Percentiles rank a stretch among this genome's conserved stretches.
These are phyloP conservation scores for Lingula anatina DNA, from an alignment of 2,888 invertebrate species.

Conservation along the genomic window DNA sequence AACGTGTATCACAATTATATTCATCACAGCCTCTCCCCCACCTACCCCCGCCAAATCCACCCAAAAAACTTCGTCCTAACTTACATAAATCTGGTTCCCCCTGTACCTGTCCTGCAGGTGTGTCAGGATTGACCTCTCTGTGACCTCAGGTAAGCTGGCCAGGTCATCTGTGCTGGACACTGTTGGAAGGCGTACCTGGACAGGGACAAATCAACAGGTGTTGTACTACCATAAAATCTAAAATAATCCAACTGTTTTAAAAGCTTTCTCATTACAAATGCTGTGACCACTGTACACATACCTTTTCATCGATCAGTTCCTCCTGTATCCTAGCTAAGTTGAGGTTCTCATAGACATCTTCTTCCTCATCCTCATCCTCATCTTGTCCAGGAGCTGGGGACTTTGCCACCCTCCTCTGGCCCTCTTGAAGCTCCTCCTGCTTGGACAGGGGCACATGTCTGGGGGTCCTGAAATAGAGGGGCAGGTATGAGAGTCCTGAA, in stretches of 20 bases:
- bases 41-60: too few relatives aligned
- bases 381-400: constrained; percentile 6
- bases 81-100: constrained; percentile 37
- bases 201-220: too few relatives aligned
- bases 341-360: too few relatives aligned
- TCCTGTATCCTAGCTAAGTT: too few relatives aligned
- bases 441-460: constrained; percentile 22
- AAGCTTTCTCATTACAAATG: too few relatives aligned
- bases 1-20: too few relatives aligned
- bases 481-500: constrained; percentile 13
- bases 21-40: too few relatives aligned
- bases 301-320: too few relatives aligned
- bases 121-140: constrained; percentile 22
- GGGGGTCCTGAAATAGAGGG: constrained; percentile 14
- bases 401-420: constrained; percentile 5
- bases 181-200: background rate
- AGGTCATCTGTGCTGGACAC: constrained; percentile 21
- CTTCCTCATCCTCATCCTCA: constrained; percentile 1
- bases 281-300: too few relatives aligned
- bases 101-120: constrained; percentile 27
- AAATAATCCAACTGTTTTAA: too few relatives aligned
- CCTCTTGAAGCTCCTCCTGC: constrained; percentile 24
- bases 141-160: constrained; percentile 18
- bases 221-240: too few relatives aligned
- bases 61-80: too few relatives aligned